Base-by-base conservation (phyloP, 2,797 vertebrate species). In the Naso thynnoides region DNA sequence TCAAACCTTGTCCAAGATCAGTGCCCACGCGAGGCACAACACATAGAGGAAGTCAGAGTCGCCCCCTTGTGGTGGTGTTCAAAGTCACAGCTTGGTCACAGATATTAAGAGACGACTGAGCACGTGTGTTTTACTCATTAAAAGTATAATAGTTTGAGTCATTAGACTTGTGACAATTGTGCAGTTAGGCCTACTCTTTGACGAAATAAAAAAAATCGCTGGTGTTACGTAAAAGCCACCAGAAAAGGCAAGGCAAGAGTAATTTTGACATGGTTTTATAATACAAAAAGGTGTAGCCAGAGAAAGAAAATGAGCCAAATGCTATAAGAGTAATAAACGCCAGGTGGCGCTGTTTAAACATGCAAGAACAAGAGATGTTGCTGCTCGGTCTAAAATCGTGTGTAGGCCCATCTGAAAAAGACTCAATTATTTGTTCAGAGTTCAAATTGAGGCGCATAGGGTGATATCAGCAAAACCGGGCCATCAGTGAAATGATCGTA, bases 301-400 rank as follows among this genome's bases (percentile, higher is more conserved):
- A 48, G 0, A 42, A 8, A 48, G 0, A 39, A 29, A 15, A 9
- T 11, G 4, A 5, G 49, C 0, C n/a, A 57, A 8, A 3, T 61
- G 42, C 59, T 10, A 42, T 47, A 41, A 29, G 1, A 10, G 9
- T 59, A 15, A 15, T 59, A 14, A 29, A 48, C 82, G 3, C 27
- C 38, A 84, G 86, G 3, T 75, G 87, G 65, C 53, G 49, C 48
- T 56, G 50, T 76, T 76, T 31, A 42, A 18, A 44, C 26, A 33
- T 10, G 1, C 6, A 56, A 42, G 16, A 3, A 26, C 13, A 23
- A 6, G 7, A 27, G 4, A 2, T 0, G 11, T 31, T 24, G 7
- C 0, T n/a, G n/a, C 7, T 15, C 9, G 49, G 1, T 41, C 26
- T 16, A 3, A 1, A 39, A 29, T 8, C 11, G 18, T 65, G 24